Evolutionary conservation across 2,888 invertebrate genomes (phyloP).

Genomic region (Hololepta plana): DNA sequence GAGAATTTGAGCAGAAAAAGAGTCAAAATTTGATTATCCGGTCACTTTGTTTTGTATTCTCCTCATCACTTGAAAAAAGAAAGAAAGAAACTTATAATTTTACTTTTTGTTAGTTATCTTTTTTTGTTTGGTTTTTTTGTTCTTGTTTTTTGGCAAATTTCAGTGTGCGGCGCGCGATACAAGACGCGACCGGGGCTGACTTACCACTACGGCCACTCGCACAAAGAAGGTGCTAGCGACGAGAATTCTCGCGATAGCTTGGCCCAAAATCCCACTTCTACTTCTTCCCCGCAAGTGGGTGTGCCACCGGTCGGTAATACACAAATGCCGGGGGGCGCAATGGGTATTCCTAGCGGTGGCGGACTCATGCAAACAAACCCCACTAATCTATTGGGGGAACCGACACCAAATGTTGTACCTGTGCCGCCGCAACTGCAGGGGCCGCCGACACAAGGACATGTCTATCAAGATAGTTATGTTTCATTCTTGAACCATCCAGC

Average conservation of each 20-base stretch:
- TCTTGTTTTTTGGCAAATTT: constrained; percentile 21
- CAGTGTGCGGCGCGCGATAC: constrained; percentile 91
- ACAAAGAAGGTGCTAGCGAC: constrained; percentile 41
- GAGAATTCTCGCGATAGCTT: constrained; percentile 29
- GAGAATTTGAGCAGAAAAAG: constrained; percentile 4
- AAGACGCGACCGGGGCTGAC: constrained; percentile 91
- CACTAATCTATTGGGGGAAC: constrained; percentile 16
- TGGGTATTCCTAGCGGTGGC: constrained; percentile 7
- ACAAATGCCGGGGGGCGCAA: constrained; percentile 9
- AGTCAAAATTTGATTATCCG: too few species aligned
- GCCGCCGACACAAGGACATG: constrained; percentile 23
- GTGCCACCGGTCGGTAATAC: constrained; percentile 12
- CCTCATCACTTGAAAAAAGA: too few species aligned
- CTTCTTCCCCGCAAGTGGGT: constrained; percentile 11
- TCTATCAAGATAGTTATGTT: constrained; percentile 50
- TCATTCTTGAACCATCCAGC: constrained; percentile 45
- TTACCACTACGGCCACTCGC: constrained; percentile 89
- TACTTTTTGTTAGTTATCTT: too few species aligned
- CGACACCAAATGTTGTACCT: constrained; percentile 18
- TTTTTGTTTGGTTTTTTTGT: too few species aligned
- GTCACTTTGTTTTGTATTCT: too few species aligned
- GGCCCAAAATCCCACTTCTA: constrained; percentile 16
- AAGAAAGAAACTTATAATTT: too few species aligned
- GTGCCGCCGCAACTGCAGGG: constrained; percentile 16
- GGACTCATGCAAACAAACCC: constrained; percentile 8